These are phyloP conservation scores for Ellobium chinense DNA, from an alignment of 2,888 invertebrate genomes.

Conservation along the genomic window DNA sequence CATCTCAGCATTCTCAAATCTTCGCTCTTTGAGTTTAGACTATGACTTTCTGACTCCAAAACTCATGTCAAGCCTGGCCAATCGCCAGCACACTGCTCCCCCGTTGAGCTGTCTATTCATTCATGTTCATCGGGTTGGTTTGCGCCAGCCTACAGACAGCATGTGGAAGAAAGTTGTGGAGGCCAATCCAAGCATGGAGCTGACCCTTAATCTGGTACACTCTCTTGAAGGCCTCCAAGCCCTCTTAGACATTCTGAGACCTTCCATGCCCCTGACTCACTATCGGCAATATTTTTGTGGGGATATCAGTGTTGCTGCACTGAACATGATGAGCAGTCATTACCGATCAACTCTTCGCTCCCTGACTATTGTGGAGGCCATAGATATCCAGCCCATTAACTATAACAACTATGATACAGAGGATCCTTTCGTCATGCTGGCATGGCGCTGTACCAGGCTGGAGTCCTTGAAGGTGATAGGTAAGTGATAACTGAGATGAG, in stretches of 20 bases:
- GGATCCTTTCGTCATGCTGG: conserved; percentile 84
- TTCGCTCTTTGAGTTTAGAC: conserved; percentile 82
- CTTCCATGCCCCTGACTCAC: conserved; percentile 87
- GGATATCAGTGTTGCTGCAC: conserved; percentile 82
- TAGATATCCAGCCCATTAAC: conserved; percentile 58
- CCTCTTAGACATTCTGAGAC: conserved; percentile 84
- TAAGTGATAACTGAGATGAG: conserved; percentile 62
- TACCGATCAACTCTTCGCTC: conserved; percentile 81
- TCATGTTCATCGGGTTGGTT: conserved; percentile 85
- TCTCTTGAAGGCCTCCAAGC: conserved; percentile 83
- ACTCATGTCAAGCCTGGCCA: conserved; percentile 67
- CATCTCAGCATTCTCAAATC: conserved; percentile 83
- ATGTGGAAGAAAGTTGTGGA: conserved; percentile 84
- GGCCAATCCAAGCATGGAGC: conserved; percentile 82
- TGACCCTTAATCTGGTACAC: conserved; percentile 84
- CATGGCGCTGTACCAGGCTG: conserved; percentile 84
- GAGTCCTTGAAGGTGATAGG: conserved; percentile 83
- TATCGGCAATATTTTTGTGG: conserved; percentile 88
- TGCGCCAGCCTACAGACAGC: conserved; percentile 82
- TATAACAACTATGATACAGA: conserved; percentile 61
- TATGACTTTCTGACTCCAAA: conserved; percentile 76
- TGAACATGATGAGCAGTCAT: conserved; percentile 81
- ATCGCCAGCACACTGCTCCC: conserved; percentile 57
- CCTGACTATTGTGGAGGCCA: conserved; percentile 84
- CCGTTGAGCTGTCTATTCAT: conserved; percentile 82